Evolutionary conservation across 2,888 invertebrate genomes (phyloP), one percentile per base, ranked within the genome.

Genomic region (Leptopterna dolabrata): DNA sequence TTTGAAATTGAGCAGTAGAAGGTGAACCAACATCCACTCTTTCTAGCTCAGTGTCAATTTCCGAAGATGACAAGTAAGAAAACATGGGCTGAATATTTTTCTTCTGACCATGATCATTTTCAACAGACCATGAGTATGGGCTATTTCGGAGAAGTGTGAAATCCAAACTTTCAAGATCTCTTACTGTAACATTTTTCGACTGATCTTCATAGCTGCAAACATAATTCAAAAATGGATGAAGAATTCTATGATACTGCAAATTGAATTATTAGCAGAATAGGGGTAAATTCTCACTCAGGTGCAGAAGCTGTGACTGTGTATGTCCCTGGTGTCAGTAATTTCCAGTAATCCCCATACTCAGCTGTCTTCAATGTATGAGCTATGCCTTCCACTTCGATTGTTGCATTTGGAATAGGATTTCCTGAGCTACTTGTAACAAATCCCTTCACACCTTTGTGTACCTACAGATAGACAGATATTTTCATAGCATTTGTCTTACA

Each of bases 301-400:
- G 95, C 95, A 83, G 93, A 92, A 0, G 95, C 96, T 6, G 95
- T 96, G 70, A 99, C 91, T 89, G 95, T 95, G 91, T 99, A 98
- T 7, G 92, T 94, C 27, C 98, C 99, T 0, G 99, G 98, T 16
- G 95, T 91, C 9, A 99, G 92, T 36, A 99, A 92, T 41, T 98
- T 94, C 97, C 97, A 99, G 92, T 96, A 99, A 92, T 99, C 99
- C 0, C 99, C 99, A 88, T 93, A 93, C 9, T 91, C 91, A 0
- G 95, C 95, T 0, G 96, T 93, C 51, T 92, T 94, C 0, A 97
- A 94, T 0, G 93, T 92, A 91, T 98, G 98, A 43, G 94, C 92
- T 83, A 96, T 95, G 0, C 96, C 96, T 89, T 94, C 93, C 0
- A 99, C 95, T 0, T 93, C 92, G 55, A 99, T 94, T 19, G 94